These are phyloP conservation scores for Hoplostethus atlanticus DNA, from an alignment of 2,797 vertebrate species.

Conservation along the genomic window DNA sequence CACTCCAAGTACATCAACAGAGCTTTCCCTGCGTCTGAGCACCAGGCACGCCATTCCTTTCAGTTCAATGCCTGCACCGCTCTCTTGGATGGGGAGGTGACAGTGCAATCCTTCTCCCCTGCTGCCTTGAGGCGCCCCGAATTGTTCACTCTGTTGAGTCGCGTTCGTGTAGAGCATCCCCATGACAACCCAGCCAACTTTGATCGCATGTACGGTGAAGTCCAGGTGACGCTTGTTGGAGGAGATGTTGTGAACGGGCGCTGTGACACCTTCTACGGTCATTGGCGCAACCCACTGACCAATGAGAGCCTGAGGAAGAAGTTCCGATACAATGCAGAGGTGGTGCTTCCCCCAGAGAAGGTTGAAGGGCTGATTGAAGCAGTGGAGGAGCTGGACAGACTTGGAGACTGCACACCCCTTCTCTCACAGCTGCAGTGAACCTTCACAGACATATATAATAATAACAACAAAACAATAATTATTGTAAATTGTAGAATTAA, in stretches of 20 bases:
- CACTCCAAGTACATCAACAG: conserved; percentile 92
- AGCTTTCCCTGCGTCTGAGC: conserved; percentile 90
- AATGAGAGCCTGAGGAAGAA: conserved; percentile 88
- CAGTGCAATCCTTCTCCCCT: conserved; percentile 83
- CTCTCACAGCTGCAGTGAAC: conserved; percentile 83
- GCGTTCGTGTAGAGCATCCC: conserved; percentile 89
- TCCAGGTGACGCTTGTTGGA: conserved; percentile 84
- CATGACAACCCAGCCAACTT: conserved; percentile 91
- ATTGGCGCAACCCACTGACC: conserved; percentile 92
- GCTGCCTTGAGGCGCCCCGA: conserved; percentile 81
- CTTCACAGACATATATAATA: neutral
- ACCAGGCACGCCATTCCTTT: conserved; percentile 92
- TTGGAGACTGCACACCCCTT: conserved; percentile 82
- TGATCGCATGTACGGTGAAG: conserved; percentile 90
- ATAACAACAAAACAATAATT: neutral
- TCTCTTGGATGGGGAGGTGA: conserved; percentile 89
- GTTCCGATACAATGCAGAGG: conserved; percentile 85
- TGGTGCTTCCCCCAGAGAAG: conserved; percentile 81
- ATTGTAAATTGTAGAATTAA: conserved; percentile 3
- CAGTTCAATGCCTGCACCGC: conserved; percentile 91
- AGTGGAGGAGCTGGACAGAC: conserved; percentile 85
- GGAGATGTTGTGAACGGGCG: conserved; percentile 86
- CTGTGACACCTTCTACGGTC: conserved; percentile 92
- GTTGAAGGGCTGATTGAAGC: conserved; percentile 83
- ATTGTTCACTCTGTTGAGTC: conserved; percentile 84